Conservation (phyloP, 2,888 invertebrate genomes). For the Sminthurides aquaticus region DNA sequence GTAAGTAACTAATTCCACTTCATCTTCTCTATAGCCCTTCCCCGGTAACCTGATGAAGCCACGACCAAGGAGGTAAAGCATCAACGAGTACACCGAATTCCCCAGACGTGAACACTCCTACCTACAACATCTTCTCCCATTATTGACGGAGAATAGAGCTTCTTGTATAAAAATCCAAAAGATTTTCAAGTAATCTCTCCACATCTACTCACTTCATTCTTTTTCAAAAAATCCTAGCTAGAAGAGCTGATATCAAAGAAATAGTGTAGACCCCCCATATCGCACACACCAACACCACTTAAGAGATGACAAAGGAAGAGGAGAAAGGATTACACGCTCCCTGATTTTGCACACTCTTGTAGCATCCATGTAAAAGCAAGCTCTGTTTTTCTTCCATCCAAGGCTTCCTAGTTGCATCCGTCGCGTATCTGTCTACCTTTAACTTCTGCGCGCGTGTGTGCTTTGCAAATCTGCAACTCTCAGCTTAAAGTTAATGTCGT, state of each 20-base stretch:
- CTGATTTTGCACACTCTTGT: conserved; percentile 27
- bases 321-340: conserved; percentile 29
- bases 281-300: conserved; percentile 30
- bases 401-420: no score
- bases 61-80: not conserved
- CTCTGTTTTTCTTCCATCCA: not conserved
- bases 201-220: no score
- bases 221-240: not conserved
- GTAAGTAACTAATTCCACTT: not conserved
- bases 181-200: not conserved
- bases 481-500: no score
- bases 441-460: no score
- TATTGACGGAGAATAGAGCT: not conserved
- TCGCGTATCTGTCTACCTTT: no score
- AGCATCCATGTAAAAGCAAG: not conserved
- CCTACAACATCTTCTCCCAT: no score
- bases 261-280: conserved; percentile 28
- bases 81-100: not conserved
- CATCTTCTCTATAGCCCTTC: not conserved
- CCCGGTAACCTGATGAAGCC: no score
- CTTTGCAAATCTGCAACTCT: no score
- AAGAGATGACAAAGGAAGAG: conserved; percentile 26
- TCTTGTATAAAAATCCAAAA: not conserved
- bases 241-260: not conserved
- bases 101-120: not conserved